phyloP scores from a whole-genome alignment of 1,140 invertebrate genomes.

The Temnothorax longispinosus region DNA sequence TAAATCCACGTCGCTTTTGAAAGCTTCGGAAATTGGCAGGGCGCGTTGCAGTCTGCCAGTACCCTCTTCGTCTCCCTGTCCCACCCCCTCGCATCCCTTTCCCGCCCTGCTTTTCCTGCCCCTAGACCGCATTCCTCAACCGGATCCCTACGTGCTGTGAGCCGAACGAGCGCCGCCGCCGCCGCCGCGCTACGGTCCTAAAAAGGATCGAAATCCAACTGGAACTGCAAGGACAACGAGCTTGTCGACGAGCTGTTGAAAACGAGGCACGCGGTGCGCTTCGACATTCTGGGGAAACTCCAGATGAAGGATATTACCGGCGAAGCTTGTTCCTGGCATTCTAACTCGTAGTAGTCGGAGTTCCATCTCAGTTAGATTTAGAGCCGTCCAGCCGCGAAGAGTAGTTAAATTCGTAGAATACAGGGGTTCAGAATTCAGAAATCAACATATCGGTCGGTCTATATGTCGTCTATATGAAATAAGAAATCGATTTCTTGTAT shows the following conservation, averaged over 20 bases:
- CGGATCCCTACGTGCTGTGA: conserved; percentile 44
- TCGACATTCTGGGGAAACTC: conserved; percentile 32
- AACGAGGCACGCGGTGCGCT: conserved; percentile 18
- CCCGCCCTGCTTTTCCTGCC: background rate
- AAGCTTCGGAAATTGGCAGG: conserved; percentile 74
- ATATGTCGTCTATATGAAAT: background rate
- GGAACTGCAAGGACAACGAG: conserved; percentile 43
- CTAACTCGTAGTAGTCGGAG: conserved; percentile 14
- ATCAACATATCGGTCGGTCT: background rate
- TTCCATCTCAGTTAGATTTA: conserved; percentile 19
- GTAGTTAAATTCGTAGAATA: background rate
- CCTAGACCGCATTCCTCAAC: conserved; percentile 45
- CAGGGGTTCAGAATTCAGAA: background rate
- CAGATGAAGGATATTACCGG: conserved; percentile 42
- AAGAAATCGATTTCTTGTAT: background rate
- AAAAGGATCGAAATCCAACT: conserved; percentile 40
- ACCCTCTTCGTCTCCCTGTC: conserved; percentile 32
- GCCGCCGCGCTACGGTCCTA: conserved; percentile 11
- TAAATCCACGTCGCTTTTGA: conserved; percentile 75
- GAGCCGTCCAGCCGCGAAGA: background rate
- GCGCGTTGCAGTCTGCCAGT: conserved; percentile 59
- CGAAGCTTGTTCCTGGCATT: conserved; percentile 16
- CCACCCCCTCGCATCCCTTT: background rate
- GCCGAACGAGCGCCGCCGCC: background rate
- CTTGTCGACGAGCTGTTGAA: conserved; percentile 20